Evolutionary conservation across 37 sponge, comb jelly and placozoan genomes (phyloP).

Genomic region (Chondrosia reniformis): DNA sequence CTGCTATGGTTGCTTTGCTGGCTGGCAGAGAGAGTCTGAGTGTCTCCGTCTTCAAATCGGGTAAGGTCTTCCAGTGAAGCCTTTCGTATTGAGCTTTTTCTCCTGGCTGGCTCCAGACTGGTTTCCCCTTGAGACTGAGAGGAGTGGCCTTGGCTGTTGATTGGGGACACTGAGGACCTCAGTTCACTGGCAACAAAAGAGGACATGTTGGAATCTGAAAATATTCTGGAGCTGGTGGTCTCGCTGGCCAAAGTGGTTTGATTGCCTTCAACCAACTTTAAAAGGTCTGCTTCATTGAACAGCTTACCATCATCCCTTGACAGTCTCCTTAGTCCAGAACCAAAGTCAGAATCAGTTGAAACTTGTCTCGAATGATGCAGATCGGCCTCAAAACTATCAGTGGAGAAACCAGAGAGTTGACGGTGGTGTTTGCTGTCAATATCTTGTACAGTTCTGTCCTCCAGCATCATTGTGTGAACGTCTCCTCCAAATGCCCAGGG

Average conservation of each 20-base stretch:
- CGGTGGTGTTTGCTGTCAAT: not conserved
- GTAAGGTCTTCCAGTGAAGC: constrained; percentile 15
- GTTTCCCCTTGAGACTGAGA: not conserved
- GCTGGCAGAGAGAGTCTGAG: not conserved
- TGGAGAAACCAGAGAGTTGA: not conserved
- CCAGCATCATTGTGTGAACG: constrained; percentile 4
- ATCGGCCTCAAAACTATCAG: not conserved
- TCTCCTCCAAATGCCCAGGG: constrained; percentile 13
- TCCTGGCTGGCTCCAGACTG: too few relatives aligned
- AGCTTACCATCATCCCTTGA: constrained; percentile 1
- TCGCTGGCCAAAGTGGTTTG: not conserved
- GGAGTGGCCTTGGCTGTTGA: not conserved
- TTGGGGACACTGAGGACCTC: not conserved
- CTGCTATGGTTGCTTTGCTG: not conserved
- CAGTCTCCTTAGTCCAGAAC: not conserved
- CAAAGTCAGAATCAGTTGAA: not conserved
- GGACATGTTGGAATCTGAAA: not conserved
- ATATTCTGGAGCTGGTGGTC: not conserved
- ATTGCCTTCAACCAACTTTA: not conserved
- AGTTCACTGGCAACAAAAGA: not conserved
- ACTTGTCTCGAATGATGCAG: not conserved
- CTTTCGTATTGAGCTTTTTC: not conserved
- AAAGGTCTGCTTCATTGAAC: not conserved
- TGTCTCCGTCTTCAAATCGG: not conserved
- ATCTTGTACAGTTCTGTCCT: not conserved